Conservation (phyloP, 2,888 invertebrate species). For the Sipha maydis region DNA sequence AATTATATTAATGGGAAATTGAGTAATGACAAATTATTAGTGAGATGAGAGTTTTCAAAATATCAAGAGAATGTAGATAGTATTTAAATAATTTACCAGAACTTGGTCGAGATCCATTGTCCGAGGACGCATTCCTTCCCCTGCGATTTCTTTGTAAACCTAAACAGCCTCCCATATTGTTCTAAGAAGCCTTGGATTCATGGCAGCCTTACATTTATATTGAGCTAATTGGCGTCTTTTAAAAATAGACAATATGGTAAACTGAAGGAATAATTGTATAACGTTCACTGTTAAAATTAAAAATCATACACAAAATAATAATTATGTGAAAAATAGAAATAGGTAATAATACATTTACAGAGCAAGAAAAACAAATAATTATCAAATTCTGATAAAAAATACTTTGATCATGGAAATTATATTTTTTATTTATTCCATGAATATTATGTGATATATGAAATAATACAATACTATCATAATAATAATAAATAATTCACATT, state of each 20-base stretch:
- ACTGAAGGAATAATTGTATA: background rate
- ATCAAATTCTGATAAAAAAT: constrained; percentile 51
- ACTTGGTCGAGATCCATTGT: constrained; percentile 82
- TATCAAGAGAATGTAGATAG: constrained; percentile 26
- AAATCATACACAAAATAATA: constrained; percentile 40
- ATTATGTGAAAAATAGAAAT: constrained; percentile 26
- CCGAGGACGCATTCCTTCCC: constrained; percentile 83
- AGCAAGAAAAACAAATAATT: constrained; percentile 59
- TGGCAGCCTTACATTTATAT: constrained; percentile 60
- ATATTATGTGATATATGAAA: constrained; percentile 6
- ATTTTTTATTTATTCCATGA: constrained; percentile 32
- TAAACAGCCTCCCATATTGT: constrained; percentile 89
- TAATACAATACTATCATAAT: background rate
- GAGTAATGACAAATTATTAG: background rate
- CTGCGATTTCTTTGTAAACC: constrained; percentile 84
- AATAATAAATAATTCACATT: background rate
- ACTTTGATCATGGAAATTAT: constrained; percentile 42
- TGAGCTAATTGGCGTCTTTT: constrained; percentile 15
- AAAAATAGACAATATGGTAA: background rate
- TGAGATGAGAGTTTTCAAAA: background rate
- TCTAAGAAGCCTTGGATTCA: constrained; percentile 42
- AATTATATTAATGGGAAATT: too few relatives aligned
- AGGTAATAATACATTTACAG: constrained; percentile 43
- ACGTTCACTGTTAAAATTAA: constrained; percentile 3
- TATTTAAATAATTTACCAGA: constrained; percentile 73